Conservation (phyloP, 2,888 invertebrate species). For the Diarsia dahlii region DNA sequence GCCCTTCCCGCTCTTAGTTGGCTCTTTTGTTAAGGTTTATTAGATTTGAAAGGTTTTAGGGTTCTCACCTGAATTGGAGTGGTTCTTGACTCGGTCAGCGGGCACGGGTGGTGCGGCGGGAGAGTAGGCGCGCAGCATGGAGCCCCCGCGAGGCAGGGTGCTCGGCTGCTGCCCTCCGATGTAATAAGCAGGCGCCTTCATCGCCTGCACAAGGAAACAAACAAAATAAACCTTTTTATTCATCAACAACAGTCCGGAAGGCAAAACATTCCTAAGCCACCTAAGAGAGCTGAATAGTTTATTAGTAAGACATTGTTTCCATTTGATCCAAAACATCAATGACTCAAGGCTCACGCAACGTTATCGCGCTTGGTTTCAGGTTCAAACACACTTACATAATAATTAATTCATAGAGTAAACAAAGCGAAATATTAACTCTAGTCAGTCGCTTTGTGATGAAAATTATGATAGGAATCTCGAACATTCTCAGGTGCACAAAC, state of each 20-base stretch:
- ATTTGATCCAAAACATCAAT: constrained; percentile 25
- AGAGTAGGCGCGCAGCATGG: constrained; percentile 92
- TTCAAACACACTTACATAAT: constrained; percentile 2
- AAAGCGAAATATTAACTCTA: neutral
- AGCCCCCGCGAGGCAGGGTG: constrained; percentile 93
- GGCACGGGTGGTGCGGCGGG: constrained; percentile 91
- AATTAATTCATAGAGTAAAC: neutral
- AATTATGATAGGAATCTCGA: constrained; percentile 37
- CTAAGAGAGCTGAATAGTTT: constrained; percentile 6
- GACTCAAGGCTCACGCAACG: constrained; percentile 10
- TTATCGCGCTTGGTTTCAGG: constrained; percentile 12
- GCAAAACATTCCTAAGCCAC: constrained; percentile 5
- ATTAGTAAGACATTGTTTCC: constrained; percentile 15
- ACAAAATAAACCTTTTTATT: constrained; percentile 25
- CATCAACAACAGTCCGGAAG: constrained; percentile 3
- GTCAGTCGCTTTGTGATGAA: neutral
- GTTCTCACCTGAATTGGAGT: constrained; percentile 81
- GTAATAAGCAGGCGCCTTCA: constrained; percentile 93
- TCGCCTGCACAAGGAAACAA: constrained; percentile 67
- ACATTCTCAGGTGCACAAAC: constrained; percentile 40
- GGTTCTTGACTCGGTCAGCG: constrained; percentile 90
- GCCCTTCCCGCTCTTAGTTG: constrained; percentile 20
- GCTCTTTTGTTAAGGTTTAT: constrained; percentile 33
- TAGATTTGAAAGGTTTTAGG: constrained; percentile 33
- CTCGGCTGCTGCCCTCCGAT: constrained; percentile 91